A percentile compares a stretch with the other conserved stretches of the same genome.
Evolutionary conservation across 2,797 vertebrate genomes (phyloP).

Genomic region (Hyperoplus immaculatus): DNA sequence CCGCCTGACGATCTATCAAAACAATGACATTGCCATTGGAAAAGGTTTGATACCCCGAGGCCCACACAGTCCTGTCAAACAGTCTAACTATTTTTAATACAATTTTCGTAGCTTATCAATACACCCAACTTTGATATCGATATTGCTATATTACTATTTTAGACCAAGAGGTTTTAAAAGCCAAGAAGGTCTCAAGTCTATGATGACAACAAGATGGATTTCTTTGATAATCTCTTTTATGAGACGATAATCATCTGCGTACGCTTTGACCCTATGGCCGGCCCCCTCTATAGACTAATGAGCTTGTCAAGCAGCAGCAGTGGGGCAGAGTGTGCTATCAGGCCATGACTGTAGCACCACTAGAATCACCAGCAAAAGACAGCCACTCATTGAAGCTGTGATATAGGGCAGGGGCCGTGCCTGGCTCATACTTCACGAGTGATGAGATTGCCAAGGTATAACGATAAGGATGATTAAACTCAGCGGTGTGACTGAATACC

Average conservation of each 20-base stretch:
- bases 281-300: conserved; percentile 31
- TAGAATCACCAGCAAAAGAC: conserved; percentile 40
- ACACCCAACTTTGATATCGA: too few species aligned
- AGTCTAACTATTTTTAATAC: too few species aligned
- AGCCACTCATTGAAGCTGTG: conserved; percentile 66
- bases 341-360: conserved; percentile 40
- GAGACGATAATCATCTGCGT: conserved; percentile 4
- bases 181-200: not conserved
- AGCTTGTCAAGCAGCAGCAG: conserved; percentile 34
- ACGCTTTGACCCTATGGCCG: not conserved
- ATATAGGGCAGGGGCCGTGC: conserved; percentile 49
- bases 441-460: conserved; percentile 40
- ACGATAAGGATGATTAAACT: conserved; percentile 67
- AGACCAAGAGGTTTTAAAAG: not conserved
- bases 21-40: too few species aligned
- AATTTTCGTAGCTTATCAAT: too few species aligned
- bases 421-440: conserved; percentile 44
- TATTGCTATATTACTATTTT: too few species aligned
- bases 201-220: not conserved
- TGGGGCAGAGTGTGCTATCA: conserved; percentile 28
- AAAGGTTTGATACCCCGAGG: too few species aligned
- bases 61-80: too few species aligned
- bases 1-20: too few species aligned
- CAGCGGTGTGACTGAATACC: conserved; percentile 53
- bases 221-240: conserved; percentile 14